Evolutionary conservation across 2,113 vertebrate genomes (phyloP).

Genomic region (Siphamia tubifer): DNA sequence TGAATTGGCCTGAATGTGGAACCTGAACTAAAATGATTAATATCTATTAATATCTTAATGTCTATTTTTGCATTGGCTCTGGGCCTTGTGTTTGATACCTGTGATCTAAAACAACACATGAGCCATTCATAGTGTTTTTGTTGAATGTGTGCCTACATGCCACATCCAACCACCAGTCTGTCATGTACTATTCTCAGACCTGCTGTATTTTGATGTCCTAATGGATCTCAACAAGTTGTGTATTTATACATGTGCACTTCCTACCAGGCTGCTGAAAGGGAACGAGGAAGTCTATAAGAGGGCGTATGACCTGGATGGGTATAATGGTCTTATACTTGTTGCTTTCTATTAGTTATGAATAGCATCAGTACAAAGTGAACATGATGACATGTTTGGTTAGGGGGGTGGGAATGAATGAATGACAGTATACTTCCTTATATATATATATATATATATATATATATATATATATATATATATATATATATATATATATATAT

Average conservation of each 20-base stretch:
- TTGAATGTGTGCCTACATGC: background rate
- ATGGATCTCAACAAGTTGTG: constrained; percentile 67
- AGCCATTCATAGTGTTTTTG: background rate
- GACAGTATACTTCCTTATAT: constrained; percentile 4
- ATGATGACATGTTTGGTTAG: background rate
- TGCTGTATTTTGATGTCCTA: constrained; percentile 43
- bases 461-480: no score
- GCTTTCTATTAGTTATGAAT: constrained; percentile 19
- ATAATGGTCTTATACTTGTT: constrained; percentile 36
- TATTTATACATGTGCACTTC: constrained; percentile 10
- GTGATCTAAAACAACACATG: no score
- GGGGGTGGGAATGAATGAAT: constrained; percentile 19
- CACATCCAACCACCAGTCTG: background rate
- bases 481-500: no score
- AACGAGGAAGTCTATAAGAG: background rate
- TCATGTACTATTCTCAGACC: constrained; percentile 34
- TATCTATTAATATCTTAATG: no score
- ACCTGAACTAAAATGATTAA: no score
- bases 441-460: no score
- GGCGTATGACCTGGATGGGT: constrained; percentile 13
- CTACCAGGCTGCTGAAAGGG: background rate
- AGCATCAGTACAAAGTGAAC: constrained; percentile 18
- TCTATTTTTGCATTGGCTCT: no score
- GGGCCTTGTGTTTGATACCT: no score
- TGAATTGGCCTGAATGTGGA: no score